These are phyloP conservation scores for Dicaeum eximium DNA, from an alignment of 2,113 vertebrate genomes.

Conservation along the genomic window DNA sequence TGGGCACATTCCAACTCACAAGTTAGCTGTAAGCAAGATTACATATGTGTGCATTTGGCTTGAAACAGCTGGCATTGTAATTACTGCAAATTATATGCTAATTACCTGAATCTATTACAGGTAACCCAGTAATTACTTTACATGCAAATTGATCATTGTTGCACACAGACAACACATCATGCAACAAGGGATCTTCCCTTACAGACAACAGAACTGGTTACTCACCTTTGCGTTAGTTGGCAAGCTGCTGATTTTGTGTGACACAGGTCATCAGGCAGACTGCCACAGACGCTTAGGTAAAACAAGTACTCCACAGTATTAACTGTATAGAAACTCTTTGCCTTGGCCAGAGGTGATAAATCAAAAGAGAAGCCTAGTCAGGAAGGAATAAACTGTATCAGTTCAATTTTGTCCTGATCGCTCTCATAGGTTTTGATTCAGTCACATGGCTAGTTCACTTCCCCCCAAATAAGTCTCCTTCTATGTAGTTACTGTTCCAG, in stretches of 20 bases:
- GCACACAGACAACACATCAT: not conserved
- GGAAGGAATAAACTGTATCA: not conserved
- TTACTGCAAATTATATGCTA: not conserved
- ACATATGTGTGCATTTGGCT: not conserved
- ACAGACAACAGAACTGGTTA: not conserved
- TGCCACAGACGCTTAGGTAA: slow-evolving; percentile 84
- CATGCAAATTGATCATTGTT: not conserved
- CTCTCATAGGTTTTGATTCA: not conserved
- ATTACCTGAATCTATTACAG: not conserved
- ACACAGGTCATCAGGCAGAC: slow-evolving; percentile 66
- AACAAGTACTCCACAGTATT: slow-evolving; percentile 75
- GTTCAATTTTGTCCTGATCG: not conserved
- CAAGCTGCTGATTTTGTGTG: slow-evolving; percentile 80
- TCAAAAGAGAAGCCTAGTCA: slow-evolving; percentile 84
- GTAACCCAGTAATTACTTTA: not conserved
- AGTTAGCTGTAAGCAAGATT: not conserved
- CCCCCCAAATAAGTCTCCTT: not conserved
- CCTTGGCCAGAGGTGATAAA: slow-evolving; percentile 82
- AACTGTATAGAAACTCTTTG: slow-evolving; percentile 69
- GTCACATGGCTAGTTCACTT: not conserved
- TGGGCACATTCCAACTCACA: not conserved
- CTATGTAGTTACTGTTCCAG: not conserved
- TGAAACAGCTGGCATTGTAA: not conserved
- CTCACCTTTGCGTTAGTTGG: slow-evolving; percentile 80
- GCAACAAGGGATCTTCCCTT: not conserved